These are phyloP conservation scores for Styela plicata DNA, from an alignment of 23 tunicate species.

Conservation along the genomic window DNA sequence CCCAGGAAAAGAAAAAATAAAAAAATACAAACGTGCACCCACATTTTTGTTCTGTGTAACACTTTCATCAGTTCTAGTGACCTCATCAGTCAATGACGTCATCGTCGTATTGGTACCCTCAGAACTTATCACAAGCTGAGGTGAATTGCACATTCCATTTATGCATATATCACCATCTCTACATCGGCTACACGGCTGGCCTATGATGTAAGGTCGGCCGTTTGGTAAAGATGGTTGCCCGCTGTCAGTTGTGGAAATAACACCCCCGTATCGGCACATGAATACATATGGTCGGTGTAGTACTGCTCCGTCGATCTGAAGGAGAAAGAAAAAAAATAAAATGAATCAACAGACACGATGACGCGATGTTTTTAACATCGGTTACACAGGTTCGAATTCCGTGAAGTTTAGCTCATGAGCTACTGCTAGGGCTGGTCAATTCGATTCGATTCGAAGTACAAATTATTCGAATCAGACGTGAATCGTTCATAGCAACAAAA, in stretches of 20 bases:
- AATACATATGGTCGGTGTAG: constrained; percentile 1
- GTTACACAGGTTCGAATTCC: too few species aligned
- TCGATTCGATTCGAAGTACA: too few species aligned
- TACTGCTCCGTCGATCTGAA: neutral
- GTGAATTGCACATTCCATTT: neutral
- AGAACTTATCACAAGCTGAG: neutral
- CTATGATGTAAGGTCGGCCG: neutral
- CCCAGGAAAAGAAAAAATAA: too few species aligned
- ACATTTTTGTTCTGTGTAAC: too few species aligned
- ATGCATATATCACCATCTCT: neutral
- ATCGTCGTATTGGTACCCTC: neutral
- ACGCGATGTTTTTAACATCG: neutral
- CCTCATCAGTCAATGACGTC: neutral
- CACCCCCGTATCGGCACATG: neutral
- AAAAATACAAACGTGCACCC: too few species aligned
- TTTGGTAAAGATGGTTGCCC: neutral
- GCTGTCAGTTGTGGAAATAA: neutral
- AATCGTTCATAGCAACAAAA: too few species aligned
- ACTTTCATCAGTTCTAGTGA: too few species aligned
- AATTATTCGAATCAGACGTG: too few species aligned
- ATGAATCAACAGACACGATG: too few species aligned
- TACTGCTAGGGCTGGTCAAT: too few species aligned
- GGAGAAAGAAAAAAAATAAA: neutral
- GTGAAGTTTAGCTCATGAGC: too few species aligned
- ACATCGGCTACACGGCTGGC: neutral